Evolutionary conservation across 2,113 vertebrate genomes (phyloP).

Genomic region (Nesoenas mayeri): DNA sequence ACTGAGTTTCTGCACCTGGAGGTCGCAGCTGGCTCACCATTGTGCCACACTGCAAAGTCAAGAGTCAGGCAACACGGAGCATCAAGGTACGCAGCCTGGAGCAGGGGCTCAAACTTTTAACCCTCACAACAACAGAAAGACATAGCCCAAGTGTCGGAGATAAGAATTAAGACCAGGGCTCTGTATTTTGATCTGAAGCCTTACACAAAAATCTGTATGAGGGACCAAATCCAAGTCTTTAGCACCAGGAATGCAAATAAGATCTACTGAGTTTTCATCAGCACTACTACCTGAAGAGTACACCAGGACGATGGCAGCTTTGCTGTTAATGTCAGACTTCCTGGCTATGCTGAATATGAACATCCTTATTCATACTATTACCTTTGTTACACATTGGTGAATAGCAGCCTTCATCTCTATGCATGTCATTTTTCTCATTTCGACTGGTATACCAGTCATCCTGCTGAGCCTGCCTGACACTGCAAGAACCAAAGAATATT

Average conservation of each 20-base stretch:
- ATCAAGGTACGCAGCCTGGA: background rate
- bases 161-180: background rate
- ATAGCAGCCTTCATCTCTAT: background rate
- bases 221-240: fast-evolving
- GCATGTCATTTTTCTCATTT: background rate
- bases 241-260: background rate
- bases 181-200: background rate
- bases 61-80: background rate
- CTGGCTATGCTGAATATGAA: background rate
- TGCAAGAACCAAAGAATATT: background rate
- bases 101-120: background rate
- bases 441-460: background rate
- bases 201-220: background rate
- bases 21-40: background rate
- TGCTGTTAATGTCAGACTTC: background rate
- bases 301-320: background rate
- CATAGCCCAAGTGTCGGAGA: background rate
- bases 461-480: background rate
- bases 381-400: background rate
- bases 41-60: background rate
- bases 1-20: background rate
- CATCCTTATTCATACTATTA: background rate
- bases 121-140: background rate
- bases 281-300: background rate
- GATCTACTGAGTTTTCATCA: background rate